phyloP scores from a whole-genome alignment of 2,113 vertebrate species.

The Crotalus helleri region DNA sequence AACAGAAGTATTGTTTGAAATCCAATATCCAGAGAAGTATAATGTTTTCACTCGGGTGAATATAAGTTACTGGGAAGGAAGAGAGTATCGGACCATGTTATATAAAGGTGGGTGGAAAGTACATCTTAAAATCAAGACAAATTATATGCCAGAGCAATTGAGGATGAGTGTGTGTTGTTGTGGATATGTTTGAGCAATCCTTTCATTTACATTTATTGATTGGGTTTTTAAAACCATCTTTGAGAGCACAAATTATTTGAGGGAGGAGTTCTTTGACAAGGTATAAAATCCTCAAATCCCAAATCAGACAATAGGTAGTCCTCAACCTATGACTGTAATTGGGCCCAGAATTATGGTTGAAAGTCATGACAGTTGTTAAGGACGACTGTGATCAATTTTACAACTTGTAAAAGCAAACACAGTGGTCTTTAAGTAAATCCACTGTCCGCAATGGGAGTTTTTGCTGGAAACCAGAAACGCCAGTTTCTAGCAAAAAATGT shows the following conservation, averaged over 20 bases:
- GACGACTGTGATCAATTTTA: not conserved
- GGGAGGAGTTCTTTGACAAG: not conserved
- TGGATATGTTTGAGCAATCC: not conserved
- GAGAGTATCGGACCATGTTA: constrained; percentile 80
- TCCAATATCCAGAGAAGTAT: constrained; percentile 82
- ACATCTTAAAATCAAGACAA: not conserved
- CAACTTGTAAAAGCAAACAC: too few species aligned
- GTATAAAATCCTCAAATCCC: not conserved
- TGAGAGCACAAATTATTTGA: not conserved
- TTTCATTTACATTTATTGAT: not conserved
- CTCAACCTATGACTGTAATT: not conserved
- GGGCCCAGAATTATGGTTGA: not conserved
- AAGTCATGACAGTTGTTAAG: too few species aligned
- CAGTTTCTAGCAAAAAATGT: too few species aligned
- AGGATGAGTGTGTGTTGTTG: not conserved
- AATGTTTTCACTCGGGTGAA: constrained; percentile 93
- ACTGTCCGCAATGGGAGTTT: too few species aligned
- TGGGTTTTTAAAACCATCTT: not conserved
- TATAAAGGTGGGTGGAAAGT: constrained; percentile 84
- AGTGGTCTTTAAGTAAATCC: too few species aligned
- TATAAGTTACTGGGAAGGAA: constrained; percentile 92
- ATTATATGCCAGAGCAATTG: not conserved
- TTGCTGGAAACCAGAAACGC: too few species aligned
- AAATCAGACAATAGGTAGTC: not conserved
- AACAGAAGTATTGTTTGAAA: constrained; percentile 90